Evolutionary conservation across 2,113 vertebrate genomes (phyloP).

Genomic region (Gopherus evgoodei): DNA sequence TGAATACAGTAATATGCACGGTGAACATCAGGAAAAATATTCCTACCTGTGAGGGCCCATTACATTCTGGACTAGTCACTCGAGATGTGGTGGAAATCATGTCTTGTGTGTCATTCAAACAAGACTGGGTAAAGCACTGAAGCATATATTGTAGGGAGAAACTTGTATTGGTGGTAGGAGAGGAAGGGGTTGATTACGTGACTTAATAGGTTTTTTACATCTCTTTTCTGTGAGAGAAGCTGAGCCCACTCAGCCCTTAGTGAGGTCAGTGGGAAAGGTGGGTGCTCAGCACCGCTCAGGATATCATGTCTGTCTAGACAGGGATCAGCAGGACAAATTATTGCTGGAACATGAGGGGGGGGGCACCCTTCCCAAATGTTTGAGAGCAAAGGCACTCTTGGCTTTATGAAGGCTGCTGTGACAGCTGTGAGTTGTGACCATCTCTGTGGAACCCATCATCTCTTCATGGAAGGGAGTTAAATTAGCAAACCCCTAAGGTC

Average conservation of each 20-base stretch:
- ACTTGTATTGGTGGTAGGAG: neutral
- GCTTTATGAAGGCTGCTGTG: neutral
- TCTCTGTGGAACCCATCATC: slow-evolving; percentile 56
- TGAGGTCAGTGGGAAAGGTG: neutral
- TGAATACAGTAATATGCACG: neutral
- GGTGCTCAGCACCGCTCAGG: neutral
- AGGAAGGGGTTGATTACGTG: neutral
- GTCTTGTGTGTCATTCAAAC: neutral
- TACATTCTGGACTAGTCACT: neutral
- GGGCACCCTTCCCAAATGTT: neutral
- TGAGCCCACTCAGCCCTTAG: fast-evolving
- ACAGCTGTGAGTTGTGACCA: slow-evolving; percentile 63
- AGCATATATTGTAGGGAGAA: neutral
- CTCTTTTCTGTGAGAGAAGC: neutral
- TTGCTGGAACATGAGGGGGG: neutral
- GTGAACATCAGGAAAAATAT: neutral
- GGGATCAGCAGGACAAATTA: neutral
- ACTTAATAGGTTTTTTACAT: neutral
- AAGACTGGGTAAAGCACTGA: neutral
- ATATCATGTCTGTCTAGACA: neutral
- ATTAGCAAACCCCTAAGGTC: slow-evolving; percentile 8
- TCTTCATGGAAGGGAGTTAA: neutral
- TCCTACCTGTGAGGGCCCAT: neutral
- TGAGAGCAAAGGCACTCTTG: neutral
- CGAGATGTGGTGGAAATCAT: neutral